Conservation (phyloP, 1,140 invertebrate species). For the Calliopsis andreniformis region DNA sequence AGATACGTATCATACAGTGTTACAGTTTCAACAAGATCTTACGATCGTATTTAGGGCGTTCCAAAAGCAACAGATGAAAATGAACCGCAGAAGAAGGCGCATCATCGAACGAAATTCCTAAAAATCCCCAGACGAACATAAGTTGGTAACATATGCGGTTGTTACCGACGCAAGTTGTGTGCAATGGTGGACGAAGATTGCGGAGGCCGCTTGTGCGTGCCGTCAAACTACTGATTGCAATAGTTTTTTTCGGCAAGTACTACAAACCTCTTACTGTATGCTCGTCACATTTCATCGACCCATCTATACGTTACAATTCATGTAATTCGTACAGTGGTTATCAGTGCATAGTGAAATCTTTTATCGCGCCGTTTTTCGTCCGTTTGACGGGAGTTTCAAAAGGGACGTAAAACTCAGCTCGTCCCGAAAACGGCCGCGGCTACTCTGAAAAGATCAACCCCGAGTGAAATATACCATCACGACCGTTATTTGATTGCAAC, state of each 20-base stretch:
- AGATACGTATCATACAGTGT: not conserved
- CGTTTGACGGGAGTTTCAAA: slow-evolving; percentile 44
- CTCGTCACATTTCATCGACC: not conserved
- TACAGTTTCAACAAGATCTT: not conserved
- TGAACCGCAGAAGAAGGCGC: not conserved
- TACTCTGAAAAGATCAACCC: not conserved
- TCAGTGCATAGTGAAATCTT: slow-evolving; percentile 42
- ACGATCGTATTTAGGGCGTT: not conserved
- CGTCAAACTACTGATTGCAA: slow-evolving; percentile 54
- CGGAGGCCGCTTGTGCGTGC: slow-evolving; percentile 65
- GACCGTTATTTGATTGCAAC: not conserved
- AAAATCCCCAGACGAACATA: not conserved
- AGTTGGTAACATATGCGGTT: slow-evolving; percentile 52
- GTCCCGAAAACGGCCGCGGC: not conserved
- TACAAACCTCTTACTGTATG: slow-evolving; percentile 16
- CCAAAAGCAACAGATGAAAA: not conserved
- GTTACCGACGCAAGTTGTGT: slow-evolving; percentile 62
- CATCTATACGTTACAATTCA: slow-evolving; percentile 11
- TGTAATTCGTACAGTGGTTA: slow-evolving; percentile 4
- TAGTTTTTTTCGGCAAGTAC: slow-evolving; percentile 27
- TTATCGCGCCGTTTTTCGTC: slow-evolving; percentile 43
- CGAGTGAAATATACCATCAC: not conserved
- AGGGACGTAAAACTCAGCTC: not conserved
- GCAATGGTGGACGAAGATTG: slow-evolving; percentile 66
- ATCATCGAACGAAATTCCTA: not conserved